Conservation (phyloP, 2,113 vertebrate genomes). For the Scatophagus argus region DNA sequence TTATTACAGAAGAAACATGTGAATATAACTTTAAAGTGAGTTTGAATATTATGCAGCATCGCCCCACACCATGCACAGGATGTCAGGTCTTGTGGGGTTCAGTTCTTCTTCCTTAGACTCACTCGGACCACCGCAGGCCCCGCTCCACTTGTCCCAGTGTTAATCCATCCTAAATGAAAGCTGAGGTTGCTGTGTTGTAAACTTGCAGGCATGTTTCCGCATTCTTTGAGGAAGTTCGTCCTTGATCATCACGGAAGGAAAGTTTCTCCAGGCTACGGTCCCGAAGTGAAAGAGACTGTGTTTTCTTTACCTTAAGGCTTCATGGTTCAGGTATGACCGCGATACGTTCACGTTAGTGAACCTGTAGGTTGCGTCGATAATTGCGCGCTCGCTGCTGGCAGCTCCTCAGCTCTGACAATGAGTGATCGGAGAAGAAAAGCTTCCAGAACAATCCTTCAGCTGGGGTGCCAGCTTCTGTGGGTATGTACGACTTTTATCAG, state of each 20-base stretch:
- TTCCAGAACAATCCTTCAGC: constrained; percentile 31
- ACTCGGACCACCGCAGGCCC: too few species aligned
- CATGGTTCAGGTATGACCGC: neutral
- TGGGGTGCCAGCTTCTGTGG: constrained; percentile 65
- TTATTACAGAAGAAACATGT: neutral
- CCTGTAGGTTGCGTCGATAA: neutral
- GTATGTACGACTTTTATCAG: constrained; percentile 50
- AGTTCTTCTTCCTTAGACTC: neutral
- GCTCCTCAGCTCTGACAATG: constrained; percentile 20
- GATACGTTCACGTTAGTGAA: neutral
- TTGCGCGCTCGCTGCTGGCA: neutral
- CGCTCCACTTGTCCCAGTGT: too few species aligned
- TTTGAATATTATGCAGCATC: neutral
- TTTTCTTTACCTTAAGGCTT: neutral
- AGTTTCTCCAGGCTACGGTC: neutral
- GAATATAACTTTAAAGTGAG: neutral
- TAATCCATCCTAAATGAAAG: neutral
- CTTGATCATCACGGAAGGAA: constrained; percentile 1
- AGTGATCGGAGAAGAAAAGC: constrained; percentile 11
- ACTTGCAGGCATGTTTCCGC: constrained; percentile 13
- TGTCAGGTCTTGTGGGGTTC: neutral
- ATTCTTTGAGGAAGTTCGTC: constrained; percentile 22
- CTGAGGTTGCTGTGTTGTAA: neutral
- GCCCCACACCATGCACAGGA: neutral
- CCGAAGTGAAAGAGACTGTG: too few species aligned